These are phyloP conservation scores for Apodemia hepburni DNA, from an alignment of 2,888 invertebrate genomes.

Conservation along the genomic window DNA sequence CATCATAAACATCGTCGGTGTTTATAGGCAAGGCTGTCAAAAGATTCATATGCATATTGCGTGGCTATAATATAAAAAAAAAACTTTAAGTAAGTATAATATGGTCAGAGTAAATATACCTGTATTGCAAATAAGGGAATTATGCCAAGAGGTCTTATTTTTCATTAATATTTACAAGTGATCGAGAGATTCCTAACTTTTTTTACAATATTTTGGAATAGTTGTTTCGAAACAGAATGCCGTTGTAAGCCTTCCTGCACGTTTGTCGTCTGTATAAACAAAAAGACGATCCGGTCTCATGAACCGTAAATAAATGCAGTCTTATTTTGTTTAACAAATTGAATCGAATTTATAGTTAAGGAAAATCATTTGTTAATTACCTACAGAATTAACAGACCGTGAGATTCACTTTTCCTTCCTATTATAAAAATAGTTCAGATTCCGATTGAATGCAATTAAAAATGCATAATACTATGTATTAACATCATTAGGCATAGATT, in stretches of 20 bases:
- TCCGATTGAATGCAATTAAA: too few relatives aligned
- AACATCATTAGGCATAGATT: too few relatives aligned
- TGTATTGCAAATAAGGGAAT: too few relatives aligned
- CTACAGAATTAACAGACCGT: background rate
- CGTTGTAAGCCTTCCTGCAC: background rate
- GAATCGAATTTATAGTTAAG: slow-evolving; percentile 11
- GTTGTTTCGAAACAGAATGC: background rate
- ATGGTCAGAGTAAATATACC: too few relatives aligned
- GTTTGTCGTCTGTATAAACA: background rate
- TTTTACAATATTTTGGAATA: background rate
- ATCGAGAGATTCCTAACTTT: background rate
- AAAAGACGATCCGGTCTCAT: background rate
- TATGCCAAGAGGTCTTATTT: background rate
- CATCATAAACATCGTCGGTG: too few relatives aligned
- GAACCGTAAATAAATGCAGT: slow-evolving; percentile 7
- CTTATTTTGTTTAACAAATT: slow-evolving; percentile 12
- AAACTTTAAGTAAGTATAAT: too few relatives aligned
- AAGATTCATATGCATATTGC: too few relatives aligned
- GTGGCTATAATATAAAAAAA: too few relatives aligned
- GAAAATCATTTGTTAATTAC: slow-evolving; percentile 8
- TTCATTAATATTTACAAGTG: background rate
- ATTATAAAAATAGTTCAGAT: background rate
- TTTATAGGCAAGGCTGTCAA: too few relatives aligned
- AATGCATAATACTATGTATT: too few relatives aligned
- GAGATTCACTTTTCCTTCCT: background rate